Conservation (phyloP, 2,797 vertebrate genomes). For the Myoxocephalus aenaeus region DNA sequence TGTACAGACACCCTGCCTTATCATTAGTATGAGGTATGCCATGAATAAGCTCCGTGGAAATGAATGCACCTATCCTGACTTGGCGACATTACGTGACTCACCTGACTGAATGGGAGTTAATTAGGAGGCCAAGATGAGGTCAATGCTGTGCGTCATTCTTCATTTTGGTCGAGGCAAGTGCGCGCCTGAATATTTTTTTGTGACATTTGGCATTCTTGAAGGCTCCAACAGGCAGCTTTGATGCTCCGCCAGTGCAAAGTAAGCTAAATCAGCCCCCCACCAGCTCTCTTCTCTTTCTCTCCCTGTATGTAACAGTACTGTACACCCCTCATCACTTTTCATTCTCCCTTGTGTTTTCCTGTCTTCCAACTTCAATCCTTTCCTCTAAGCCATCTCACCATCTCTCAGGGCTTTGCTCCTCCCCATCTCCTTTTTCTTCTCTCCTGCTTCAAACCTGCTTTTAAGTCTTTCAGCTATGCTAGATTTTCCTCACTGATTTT, state of each 20-base stretch:
- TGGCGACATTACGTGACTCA: slow-evolving; percentile 60
- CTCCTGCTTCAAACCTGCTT: slow-evolving; percentile 56
- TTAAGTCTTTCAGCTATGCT: slow-evolving; percentile 58
- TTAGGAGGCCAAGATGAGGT: slow-evolving; percentile 36
- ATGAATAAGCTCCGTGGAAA: slow-evolving; percentile 50
- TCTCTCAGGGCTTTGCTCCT: slow-evolving; percentile 71
- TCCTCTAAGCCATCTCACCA: slow-evolving; percentile 67
- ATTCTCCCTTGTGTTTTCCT: slow-evolving; percentile 67
- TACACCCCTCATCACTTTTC: slow-evolving; percentile 68
- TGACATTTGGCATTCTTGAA: slow-evolving; percentile 24
- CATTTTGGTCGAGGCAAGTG: slow-evolving; percentile 44
- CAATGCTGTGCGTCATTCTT: slow-evolving; percentile 46
- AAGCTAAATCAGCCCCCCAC: slow-evolving; percentile 67
- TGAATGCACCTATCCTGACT: slow-evolving; percentile 22
- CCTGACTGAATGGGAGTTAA: slow-evolving; percentile 39
- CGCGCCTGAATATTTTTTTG: slow-evolving; percentile 18
- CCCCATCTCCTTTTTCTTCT: slow-evolving; percentile 57
- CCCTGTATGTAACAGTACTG: slow-evolving; percentile 41
- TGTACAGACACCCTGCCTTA: slow-evolving; percentile 56
- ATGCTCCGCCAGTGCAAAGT: slow-evolving; percentile 55
- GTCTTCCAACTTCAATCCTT: slow-evolving; percentile 75
- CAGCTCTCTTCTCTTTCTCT: slow-evolving; percentile 40
- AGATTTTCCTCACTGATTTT: slow-evolving; percentile 60
- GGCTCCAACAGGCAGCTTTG: slow-evolving; percentile 46
- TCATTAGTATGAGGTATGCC: slow-evolving; percentile 62